A percentile compares a stretch with the other conserved stretches of the same genome.
Evolutionary conservation across 2,888 invertebrate genomes (phyloP).

Genomic region (Hermaeophaga mercurialis): DNA sequence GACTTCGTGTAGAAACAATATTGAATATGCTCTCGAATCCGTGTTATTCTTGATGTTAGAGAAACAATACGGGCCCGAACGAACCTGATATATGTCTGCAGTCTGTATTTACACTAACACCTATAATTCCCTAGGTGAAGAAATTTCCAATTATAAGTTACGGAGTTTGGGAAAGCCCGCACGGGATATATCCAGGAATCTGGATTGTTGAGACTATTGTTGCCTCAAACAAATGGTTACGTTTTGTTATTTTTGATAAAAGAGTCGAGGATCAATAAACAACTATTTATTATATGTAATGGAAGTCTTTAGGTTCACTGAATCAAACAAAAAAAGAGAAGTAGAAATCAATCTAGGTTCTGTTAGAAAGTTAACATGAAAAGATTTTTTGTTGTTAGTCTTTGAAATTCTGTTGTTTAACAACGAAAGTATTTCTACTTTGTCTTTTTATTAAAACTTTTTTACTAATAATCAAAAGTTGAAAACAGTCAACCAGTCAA

Average conservation of each 20-base stretch:
- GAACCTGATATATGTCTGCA: slow-evolving; percentile 33
- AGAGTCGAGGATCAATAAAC: slow-evolving; percentile 2
- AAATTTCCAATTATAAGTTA: slow-evolving; percentile 18
- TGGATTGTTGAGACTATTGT: slow-evolving; percentile 8
- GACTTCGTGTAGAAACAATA: slow-evolving; percentile 34
- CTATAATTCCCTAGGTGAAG: slow-evolving; percentile 8
- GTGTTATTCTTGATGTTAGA: slow-evolving; percentile 34
- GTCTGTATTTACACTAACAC: slow-evolving; percentile 24
- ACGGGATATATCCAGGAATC: not conserved
- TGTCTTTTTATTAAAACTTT: too few species aligned
- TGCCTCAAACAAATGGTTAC: slow-evolving; percentile 10
- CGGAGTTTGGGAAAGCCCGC: not conserved
- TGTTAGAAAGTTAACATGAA: too few species aligned
- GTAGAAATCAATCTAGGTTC: too few species aligned
- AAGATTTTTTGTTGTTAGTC: too few species aligned
- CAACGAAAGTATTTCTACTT: too few species aligned
- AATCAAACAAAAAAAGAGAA: too few species aligned
- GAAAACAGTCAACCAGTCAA: too few species aligned
- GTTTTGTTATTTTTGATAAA: slow-evolving; percentile 15
- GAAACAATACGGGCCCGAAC: slow-evolving; percentile 32
- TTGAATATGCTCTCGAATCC: slow-evolving; percentile 38
- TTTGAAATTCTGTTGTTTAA: too few species aligned
- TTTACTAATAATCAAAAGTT: too few species aligned
- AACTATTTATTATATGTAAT: not conserved
- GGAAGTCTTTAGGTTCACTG: too few species aligned